phyloP scores from a whole-genome alignment of 2,888 invertebrate species.

The Latrodectus elegans region DNA sequence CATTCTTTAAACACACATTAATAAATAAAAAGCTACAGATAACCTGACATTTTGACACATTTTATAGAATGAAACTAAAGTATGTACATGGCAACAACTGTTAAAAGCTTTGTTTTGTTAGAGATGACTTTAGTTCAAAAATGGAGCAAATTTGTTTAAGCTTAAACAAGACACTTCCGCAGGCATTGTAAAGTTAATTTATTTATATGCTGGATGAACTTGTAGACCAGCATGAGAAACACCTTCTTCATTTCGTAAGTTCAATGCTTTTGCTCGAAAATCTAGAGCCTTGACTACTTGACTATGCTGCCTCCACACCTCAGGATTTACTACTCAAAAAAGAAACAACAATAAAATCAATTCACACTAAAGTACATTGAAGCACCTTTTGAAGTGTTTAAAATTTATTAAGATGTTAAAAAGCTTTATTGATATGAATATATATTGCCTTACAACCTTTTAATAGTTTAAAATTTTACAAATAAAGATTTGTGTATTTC shows the following conservation, averaged over 20 bases:
- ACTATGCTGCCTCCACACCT: constrained; percentile 68
- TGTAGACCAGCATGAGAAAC: constrained; percentile 60
- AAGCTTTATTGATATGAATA: no score
- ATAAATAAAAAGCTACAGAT: no score
- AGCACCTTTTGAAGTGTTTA: no score
- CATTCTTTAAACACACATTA: no score
- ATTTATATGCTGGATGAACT: constrained; percentile 65
- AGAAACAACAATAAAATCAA: constrained; percentile 26
- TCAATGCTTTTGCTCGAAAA: constrained; percentile 63
- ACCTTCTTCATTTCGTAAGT: constrained; percentile 57
- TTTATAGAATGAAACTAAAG: constrained; percentile 24
- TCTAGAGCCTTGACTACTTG: constrained; percentile 67
- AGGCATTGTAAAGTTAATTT: constrained; percentile 6
- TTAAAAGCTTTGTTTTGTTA: constrained; percentile 45
- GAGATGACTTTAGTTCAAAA: constrained; percentile 12
- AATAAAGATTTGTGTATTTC: no score
- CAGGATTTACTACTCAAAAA: constrained; percentile 67
- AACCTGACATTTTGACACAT: not conserved
- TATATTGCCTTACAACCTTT: no score
- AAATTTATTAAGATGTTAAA: no score
- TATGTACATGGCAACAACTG: constrained; percentile 20
- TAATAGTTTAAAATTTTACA: no score
- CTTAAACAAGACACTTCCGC: constrained; percentile 10
- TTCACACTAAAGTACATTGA: not conserved
- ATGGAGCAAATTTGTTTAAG: constrained; percentile 15